A percentile compares a stretch with the other conserved stretches of the same genome.
Conservation (phyloP, 1,140 invertebrate genomes). For the Anastrepha obliqua region DNA sequence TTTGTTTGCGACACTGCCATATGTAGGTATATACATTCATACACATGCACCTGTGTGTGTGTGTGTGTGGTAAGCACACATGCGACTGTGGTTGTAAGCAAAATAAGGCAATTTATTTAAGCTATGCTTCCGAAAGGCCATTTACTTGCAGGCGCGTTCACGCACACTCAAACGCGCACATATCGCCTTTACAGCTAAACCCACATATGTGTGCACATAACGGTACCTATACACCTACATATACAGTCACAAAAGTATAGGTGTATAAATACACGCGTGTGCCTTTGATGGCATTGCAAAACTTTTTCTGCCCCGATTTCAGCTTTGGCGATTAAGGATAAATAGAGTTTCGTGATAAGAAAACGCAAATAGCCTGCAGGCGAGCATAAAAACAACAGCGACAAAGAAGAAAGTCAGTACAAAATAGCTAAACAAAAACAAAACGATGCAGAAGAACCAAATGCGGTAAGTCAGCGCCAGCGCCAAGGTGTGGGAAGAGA, state of each 20-base stretch:
- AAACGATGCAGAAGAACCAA: background rate
- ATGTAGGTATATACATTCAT: background rate
- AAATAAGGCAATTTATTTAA: slow-evolving; percentile 31
- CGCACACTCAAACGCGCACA: background rate
- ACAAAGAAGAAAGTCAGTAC: background rate
- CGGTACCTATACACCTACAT: background rate
- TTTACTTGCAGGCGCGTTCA: slow-evolving; percentile 25
- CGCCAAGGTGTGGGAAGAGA: background rate
- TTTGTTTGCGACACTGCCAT: background rate
- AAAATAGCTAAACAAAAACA: background rate
- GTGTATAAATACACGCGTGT: background rate
- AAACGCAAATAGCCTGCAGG: slow-evolving; percentile 33
- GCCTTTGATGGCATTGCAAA: slow-evolving; percentile 27
- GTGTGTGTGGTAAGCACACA: background rate
- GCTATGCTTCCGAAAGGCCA: slow-evolving; percentile 19
- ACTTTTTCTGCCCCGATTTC: slow-evolving; percentile 16
- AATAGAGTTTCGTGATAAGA: slow-evolving; percentile 47
- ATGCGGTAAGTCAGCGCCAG: background rate
- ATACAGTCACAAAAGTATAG: background rate
- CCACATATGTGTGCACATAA: background rate
- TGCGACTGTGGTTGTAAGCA: background rate
- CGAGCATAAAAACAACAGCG: background rate
- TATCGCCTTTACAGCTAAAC: background rate
- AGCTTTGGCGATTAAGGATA: slow-evolving; percentile 48
- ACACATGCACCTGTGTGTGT: background rate